Evolutionary conservation across 2,888 invertebrate genomes (phyloP).

Genomic region (Ochropleura leucogaster): DNA sequence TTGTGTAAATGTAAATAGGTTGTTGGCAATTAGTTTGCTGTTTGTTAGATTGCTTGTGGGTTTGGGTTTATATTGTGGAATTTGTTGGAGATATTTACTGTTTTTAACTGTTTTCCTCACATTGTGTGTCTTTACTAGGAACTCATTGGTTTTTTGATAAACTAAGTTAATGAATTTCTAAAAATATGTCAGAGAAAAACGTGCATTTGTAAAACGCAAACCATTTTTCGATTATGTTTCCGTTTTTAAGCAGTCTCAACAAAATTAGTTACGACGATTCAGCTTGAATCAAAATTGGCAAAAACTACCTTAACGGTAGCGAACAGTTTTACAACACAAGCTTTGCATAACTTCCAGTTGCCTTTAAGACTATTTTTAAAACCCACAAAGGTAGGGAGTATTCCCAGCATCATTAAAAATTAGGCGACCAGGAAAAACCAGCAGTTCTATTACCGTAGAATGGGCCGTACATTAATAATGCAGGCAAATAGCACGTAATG

Average conservation of each 20-base stretch:
- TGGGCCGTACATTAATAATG: conserved; percentile 56
- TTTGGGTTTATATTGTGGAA: conserved; percentile 14
- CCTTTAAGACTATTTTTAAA: background rate
- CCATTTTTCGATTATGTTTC: background rate
- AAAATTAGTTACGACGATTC: no score
- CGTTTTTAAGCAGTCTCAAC: background rate
- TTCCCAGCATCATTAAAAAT: conserved; percentile 4
- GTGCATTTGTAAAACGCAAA: background rate
- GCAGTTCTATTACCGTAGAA: conserved; percentile 43
- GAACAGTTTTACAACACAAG: background rate
- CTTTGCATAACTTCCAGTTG: background rate
- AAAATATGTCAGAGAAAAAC: background rate
- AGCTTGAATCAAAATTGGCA: background rate
- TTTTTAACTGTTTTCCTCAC: conserved; percentile 8
- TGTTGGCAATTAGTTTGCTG: conserved; percentile 49
- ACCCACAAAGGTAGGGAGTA: background rate
- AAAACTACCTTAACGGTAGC: background rate
- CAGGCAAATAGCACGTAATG: conserved; percentile 44
- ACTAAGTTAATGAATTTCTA: no score
- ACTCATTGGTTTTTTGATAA: background rate
- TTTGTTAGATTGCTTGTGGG: conserved; percentile 27
- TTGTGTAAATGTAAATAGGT: conserved; percentile 27
- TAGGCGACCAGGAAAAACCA: background rate
- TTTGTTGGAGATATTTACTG: background rate
- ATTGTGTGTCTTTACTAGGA: background rate